A percentile compares a stretch with the other conserved stretches of the same genome.
These are phyloP conservation scores for Hybos culiciformis DNA, from an alignment of 2,888 invertebrate species.

Conservation along the genomic window DNA sequence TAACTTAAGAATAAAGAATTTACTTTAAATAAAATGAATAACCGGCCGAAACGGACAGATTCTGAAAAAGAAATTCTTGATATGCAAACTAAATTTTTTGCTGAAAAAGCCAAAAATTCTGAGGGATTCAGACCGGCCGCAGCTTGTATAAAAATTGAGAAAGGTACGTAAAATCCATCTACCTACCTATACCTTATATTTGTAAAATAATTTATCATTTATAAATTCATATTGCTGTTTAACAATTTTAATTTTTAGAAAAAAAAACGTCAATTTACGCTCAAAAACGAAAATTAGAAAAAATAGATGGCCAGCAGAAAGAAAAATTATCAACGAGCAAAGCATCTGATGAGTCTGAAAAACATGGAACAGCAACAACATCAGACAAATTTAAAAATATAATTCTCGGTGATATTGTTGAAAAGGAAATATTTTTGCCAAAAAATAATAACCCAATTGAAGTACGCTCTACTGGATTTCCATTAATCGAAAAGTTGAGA, in stretches of 20 bases:
- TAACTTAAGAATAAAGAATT: too few species aligned
- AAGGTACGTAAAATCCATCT: constrained; percentile 17
- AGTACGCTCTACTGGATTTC: too few species aligned
- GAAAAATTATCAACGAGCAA: too few species aligned
- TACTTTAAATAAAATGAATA: constrained; percentile 41
- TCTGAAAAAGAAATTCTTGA: constrained; percentile 58
- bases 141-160: constrained; percentile 36
- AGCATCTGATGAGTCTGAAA: constrained; percentile 22
- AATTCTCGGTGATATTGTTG: constrained; percentile 44
- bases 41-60: constrained; percentile 54
- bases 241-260: constrained; percentile 15
- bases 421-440: constrained; percentile 34
- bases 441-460: too few species aligned
- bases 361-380: neutral
- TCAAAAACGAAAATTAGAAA: constrained; percentile 20
- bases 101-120: constrained; percentile 40
- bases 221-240: neutral
- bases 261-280: constrained; percentile 29
- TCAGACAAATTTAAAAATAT: constrained; percentile 9
- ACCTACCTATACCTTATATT: neutral
- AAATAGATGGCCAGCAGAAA: too few species aligned
- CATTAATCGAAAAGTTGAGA: constrained; percentile 29
- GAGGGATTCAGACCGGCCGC: constrained; percentile 49
- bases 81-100: constrained; percentile 58
- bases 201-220: neutral